Percentiles rank a stretch among this genome's conserved stretches.
These are phyloP conservation scores for Athalia cordata DNA, from an alignment of 2,888 invertebrate species.

Conservation along the genomic window DNA sequence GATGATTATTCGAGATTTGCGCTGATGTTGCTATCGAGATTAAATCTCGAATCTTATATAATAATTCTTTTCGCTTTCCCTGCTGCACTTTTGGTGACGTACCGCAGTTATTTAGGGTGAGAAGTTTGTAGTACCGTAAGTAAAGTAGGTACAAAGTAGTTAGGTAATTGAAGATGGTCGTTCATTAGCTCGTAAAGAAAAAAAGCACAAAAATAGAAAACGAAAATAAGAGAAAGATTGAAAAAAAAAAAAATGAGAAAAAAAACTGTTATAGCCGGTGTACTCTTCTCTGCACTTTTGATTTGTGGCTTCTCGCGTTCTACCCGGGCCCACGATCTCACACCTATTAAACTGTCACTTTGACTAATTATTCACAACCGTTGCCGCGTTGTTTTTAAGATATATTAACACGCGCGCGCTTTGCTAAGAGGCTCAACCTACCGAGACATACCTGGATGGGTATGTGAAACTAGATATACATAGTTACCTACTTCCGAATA, in stretches of 20 bases:
- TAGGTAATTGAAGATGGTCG: slow-evolving; percentile 42
- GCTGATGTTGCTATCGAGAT: background rate
- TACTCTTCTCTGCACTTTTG: slow-evolving; percentile 34
- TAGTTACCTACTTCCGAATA: slow-evolving; percentile 10
- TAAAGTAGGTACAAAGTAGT: slow-evolving; percentile 14
- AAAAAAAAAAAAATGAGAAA: background rate
- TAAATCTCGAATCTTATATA: background rate
- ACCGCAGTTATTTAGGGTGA: slow-evolving; percentile 22
- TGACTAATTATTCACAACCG: slow-evolving; percentile 42
- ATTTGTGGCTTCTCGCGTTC: slow-evolving; percentile 38
- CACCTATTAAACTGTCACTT: slow-evolving; percentile 46
- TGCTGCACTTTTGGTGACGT: background rate
- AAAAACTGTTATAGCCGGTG: background rate
- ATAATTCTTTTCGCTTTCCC: background rate
- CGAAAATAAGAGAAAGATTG: background rate
- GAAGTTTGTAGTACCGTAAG: background rate
- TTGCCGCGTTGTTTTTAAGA: slow-evolving; percentile 32
- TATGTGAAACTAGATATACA: slow-evolving; percentile 37
- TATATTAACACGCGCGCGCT: slow-evolving; percentile 35
- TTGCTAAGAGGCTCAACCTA: slow-evolving; percentile 22
- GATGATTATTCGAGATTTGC: background rate
- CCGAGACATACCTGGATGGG: background rate
- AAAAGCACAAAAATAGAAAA: background rate
- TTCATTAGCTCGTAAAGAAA: slow-evolving; percentile 21
- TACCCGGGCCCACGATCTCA: slow-evolving; percentile 38